Evolutionary conservation across 2,797 vertebrate species (phyloP).

Genomic region (Falco peregrinus): DNA sequence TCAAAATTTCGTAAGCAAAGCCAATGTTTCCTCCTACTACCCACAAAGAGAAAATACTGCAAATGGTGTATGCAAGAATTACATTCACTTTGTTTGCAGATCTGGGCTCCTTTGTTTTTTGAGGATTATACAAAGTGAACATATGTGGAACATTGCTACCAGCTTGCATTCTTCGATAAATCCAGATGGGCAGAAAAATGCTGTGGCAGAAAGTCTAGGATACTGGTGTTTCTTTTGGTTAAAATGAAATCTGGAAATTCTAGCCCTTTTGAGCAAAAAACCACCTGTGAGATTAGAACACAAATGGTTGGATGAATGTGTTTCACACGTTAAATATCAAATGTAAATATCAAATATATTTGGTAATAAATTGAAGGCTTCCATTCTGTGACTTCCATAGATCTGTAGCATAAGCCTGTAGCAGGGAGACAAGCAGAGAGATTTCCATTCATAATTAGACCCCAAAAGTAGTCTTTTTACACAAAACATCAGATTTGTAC

Average conservation of each 20-base stretch:
- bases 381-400: not conserved
- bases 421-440: not conserved
- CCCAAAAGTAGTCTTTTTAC: not conserved
- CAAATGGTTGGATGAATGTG: not conserved
- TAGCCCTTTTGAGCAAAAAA: not conserved
- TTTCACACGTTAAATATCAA: not conserved
- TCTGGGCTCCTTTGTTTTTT: slow-evolving; percentile 26
- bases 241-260: not conserved
- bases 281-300: not conserved
- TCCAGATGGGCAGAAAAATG: slow-evolving; percentile 56
- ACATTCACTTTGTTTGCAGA: not conserved
- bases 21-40: not conserved
- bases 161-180: slow-evolving; percentile 59
- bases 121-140: slow-evolving; percentile 55
- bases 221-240: not conserved
- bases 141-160: slow-evolving; percentile 45
- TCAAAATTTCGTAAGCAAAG: not conserved
- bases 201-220: slow-evolving; percentile 42
- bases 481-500: not conserved
- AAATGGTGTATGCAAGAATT: not conserved
- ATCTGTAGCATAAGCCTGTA: not conserved
- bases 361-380: not conserved
- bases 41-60: not conserved
- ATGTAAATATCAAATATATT: not conserved
- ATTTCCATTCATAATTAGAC: not conserved